Conservation (phyloP, 1,140 invertebrate species). For the Drosophila punjabiensis region DNA sequence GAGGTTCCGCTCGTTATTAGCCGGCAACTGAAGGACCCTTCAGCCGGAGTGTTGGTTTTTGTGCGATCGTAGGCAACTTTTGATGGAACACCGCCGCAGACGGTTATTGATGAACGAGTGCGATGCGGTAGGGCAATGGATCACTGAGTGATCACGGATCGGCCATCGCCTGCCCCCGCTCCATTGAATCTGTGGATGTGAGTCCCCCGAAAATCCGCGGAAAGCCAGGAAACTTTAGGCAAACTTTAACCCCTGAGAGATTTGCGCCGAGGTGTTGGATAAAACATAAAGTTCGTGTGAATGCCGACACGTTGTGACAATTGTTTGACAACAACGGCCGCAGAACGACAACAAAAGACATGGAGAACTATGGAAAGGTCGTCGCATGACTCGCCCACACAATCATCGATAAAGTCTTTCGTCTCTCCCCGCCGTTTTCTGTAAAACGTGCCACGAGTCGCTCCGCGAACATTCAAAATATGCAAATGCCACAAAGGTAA, state of each 20-base stretch:
- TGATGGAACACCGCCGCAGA: slow-evolving; percentile 59
- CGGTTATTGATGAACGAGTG: slow-evolving; percentile 49
- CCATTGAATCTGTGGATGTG: neutral
- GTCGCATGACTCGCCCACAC: slow-evolving; percentile 60
- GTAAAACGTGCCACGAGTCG: slow-evolving; percentile 74
- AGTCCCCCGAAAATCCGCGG: neutral
- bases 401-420: slow-evolving; percentile 74
- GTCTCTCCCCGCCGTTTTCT: slow-evolving; percentile 24
- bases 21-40: slow-evolving; percentile 70
- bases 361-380: slow-evolving; percentile 67
- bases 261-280: slow-evolving; percentile 68
- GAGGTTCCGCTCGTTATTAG: slow-evolving; percentile 78
- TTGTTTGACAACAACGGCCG: slow-evolving; percentile 74
- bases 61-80: slow-evolving; percentile 61
- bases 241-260: slow-evolving; percentile 59
- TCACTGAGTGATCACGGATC: slow-evolving; percentile 34
- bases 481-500: slow-evolving; percentile 72
- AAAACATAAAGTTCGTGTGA: slow-evolving; percentile 85
- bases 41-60: slow-evolving; percentile 74
- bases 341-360: slow-evolving; percentile 37
- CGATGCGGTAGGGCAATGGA: slow-evolving; percentile 71
- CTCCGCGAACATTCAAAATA: slow-evolving; percentile 76
- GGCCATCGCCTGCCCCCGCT: neutral
- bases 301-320: slow-evolving; percentile 84
- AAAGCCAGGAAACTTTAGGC: slow-evolving; percentile 4